These are phyloP conservation scores for Silurus asotus DNA, from an alignment of 2,113 vertebrate genomes.

Conservation along the genomic window DNA sequence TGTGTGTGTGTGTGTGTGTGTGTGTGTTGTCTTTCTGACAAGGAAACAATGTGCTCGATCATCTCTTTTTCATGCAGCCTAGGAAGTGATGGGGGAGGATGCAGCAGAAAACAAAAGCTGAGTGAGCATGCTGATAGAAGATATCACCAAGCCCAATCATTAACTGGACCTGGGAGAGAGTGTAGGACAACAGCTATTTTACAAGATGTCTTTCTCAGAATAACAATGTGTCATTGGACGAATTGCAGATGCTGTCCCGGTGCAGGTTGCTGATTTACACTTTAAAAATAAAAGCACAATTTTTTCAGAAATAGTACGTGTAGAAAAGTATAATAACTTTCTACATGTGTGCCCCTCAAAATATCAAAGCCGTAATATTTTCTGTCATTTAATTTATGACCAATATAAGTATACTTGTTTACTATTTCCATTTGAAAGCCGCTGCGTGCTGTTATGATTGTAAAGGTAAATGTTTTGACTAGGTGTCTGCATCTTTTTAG, in stretches of 20 bases:
- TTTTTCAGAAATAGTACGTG: background rate
- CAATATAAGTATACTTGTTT: conserved; percentile 3
- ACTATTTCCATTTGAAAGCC: conserved; percentile 38
- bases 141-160: conserved; percentile 39
- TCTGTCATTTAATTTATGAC: conserved; percentile 26
- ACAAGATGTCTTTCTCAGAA: conserved; percentile 34
- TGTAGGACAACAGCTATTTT: conserved; percentile 46
- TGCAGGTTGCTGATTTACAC: conserved; percentile 6
- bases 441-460: conserved; percentile 13
- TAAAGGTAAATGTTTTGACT: conserved; percentile 53
- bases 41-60: conserved; percentile 38
- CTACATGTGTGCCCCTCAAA: background rate
- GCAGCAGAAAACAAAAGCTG: conserved; percentile 29
- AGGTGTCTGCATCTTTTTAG: conserved; percentile 45
- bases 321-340: background rate
- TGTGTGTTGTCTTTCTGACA: conserved; percentile 36
- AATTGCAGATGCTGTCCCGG: conserved; percentile 26
- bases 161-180: conserved; percentile 41
- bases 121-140: conserved; percentile 39
- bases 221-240: conserved; percentile 36
- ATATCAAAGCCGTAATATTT: conserved; percentile 30
- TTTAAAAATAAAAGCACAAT: background rate
- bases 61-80: conserved; percentile 27
- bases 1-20: background rate
- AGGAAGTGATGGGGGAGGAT: conserved; percentile 21